Evolutionary conservation across 2,113 vertebrate species (phyloP), one percentile per base, ranked within the genome.

Genomic region (Polyodon spathula): DNA sequence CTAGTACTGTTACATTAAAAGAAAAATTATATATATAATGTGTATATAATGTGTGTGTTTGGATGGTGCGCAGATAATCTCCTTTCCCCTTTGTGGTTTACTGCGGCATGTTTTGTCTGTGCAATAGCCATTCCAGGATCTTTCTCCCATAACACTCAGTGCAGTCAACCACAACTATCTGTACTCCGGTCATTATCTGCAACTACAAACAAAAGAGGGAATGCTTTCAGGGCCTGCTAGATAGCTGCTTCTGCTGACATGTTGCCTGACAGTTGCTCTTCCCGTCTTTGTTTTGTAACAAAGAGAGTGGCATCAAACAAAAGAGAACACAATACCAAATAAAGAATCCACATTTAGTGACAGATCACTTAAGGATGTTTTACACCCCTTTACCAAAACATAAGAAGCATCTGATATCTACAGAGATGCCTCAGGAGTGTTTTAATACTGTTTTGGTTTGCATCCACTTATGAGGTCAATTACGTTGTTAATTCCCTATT

Each of bases 151-250:
- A 88, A 85, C 81, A 76, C 73, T 79, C 68, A 60, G 70, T 78
- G 78, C 84, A 89, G 48, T 89, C 83, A 92, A 80, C 78, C 86
- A 86, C 84, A 92, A 89, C 87, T 89, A 71, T 88, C 86, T 88
- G 69, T 62, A 77, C 77, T 66, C 60, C 60, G 85, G 74, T 85
- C 80, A 78, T 76, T 79, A 71, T 86, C 78, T 82, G 79, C 75
- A 69, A 65, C 54, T 69, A 71, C 76, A 89, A 87, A 93, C 85
- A 91, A 86, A 91, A 79, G 85, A 72, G 83, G 76, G 82, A 91
- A 90, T 83, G 79, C 87, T 92, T 91, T 93, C 86, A 89, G 75
- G 75, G 72, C 66, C 60, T 71, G 73, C 73, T 68, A 40, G 70
- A 75, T 79, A 81, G 68, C 69, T 78, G 8, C 76, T 76, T 81